These are phyloP conservation scores for Ceyx cyanopectus DNA, from an alignment of 2,113 vertebrate species.

Conservation along the genomic window DNA sequence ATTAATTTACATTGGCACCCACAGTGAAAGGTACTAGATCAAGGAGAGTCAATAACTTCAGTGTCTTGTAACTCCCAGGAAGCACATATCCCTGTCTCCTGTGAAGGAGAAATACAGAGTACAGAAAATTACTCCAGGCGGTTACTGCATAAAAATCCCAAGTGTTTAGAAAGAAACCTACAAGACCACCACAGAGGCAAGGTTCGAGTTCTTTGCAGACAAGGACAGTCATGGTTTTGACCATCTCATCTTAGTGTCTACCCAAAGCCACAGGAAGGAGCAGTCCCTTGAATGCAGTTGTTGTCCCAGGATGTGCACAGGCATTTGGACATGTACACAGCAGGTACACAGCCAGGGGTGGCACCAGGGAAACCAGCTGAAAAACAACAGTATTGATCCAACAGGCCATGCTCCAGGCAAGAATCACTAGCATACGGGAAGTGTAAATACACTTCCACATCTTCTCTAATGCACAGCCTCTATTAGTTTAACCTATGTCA, in stretches of 20 bases:
- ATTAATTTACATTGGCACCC: not conserved
- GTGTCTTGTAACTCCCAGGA: not conserved
- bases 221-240: not conserved
- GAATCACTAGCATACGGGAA: not conserved
- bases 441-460: not conserved
- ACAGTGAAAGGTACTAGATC: not conserved
- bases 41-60: not conserved
- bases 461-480: not conserved
- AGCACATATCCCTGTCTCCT: not conserved
- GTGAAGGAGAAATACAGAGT: not conserved
- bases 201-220: not conserved
- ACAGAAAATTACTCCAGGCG: not conserved
- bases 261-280: not conserved
- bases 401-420: not conserved
- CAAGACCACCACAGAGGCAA: not conserved
- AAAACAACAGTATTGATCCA: not conserved
- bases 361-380: not conserved
- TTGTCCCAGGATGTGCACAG: not conserved
- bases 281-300: not conserved
- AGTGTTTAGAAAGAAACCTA: not conserved
- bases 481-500: slow-evolving; percentile 33
- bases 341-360: not conserved
- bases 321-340: not conserved
- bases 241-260: not conserved
- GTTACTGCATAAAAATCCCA: not conserved